Base-by-base conservation (phyloP, 2,888 invertebrate genomes). In the Leptura quadrifasciata region DNA sequence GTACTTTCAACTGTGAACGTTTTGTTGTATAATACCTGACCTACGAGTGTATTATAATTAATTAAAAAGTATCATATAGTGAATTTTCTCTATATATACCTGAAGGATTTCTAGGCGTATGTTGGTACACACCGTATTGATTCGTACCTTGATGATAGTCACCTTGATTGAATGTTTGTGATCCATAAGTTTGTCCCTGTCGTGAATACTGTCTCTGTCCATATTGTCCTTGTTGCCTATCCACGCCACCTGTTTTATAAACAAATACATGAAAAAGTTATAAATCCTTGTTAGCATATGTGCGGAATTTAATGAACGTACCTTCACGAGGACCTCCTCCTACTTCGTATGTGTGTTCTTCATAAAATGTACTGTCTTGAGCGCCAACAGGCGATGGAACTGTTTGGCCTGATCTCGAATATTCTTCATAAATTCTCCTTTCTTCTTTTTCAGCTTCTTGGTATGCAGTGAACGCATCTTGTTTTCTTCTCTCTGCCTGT, bases 301-400 rank as follows among this genome's bases (percentile, higher is more conserved):
- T 31, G 8, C 8, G 5, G 6, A 31, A 31, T 31, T 24, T n/a
- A 54, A 9, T 21, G 9, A 18, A 27, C 21, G n/a, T 64, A 55
- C 80, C 81, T 78, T 80, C 81, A 72, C 78, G 68, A 0, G 75
- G n/a, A 10, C 81, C 81, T 58, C 81, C 80, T 24, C 81, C 81
- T 0, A 81, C 76, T 35, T 76, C 69, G 58, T 79, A 80, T 18
- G 70, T 64, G 52, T 80, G 72, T 31, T 82, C 79, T 61, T 78
- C 69, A 52, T 69, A 65, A 57, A 71, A 57, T 57, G 24, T 76
- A 1, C 21, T 55, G 68, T 79, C 80, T 24, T 73, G 65, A 9
- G 20, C 60, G 21, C 52, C 47, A 71, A 68, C 58, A 64, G 67
- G 17, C 27, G 63, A 55, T 27, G 35, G 57, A 24, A 54, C 20